Conservation (phyloP, 2,797 vertebrate species). For the Hyperoplus immaculatus region DNA sequence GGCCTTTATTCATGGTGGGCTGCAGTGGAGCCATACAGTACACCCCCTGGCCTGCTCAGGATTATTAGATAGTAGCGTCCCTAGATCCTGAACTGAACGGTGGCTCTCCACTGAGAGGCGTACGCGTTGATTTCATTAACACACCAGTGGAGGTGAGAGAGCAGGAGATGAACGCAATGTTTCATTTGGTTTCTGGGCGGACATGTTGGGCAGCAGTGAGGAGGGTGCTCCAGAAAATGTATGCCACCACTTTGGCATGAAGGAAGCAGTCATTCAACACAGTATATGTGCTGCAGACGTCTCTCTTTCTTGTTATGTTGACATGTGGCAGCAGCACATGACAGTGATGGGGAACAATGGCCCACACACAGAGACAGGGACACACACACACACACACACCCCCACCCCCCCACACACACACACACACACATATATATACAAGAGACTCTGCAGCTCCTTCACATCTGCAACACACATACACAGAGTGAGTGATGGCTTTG, state of each 20-base stretch:
- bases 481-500: conserved; percentile 80
- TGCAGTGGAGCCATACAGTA: conserved; percentile 76
- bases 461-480: conserved; percentile 7
- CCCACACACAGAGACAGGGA: conserved; percentile 39
- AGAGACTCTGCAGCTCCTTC: background rate
- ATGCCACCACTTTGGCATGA: conserved; percentile 53
- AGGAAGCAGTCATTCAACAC: conserved; percentile 42
- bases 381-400: conserved; percentile 37
- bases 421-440: conserved; percentile 6
- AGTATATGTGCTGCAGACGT: conserved; percentile 25
- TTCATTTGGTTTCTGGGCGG: conserved; percentile 81
- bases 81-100: conserved; percentile 69
- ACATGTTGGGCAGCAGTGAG: conserved; percentile 62
- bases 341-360: conserved; percentile 71
- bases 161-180: conserved; percentile 79
- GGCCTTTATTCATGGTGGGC: conserved; percentile 82
- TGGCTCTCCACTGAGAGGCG: conserved; percentile 81
- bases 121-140: conserved; percentile 85
- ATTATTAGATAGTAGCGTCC: conserved; percentile 86
- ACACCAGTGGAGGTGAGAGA: conserved; percentile 71
- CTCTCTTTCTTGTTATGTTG: conserved; percentile 80
- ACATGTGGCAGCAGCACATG: conserved; percentile 71
- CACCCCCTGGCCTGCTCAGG: conserved; percentile 89
- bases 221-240: conserved; percentile 51
- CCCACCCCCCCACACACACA: conserved; percentile 26